phyloP scores from a whole-genome alignment of 2,113 vertebrate genomes.

The Clarias gariepinus region DNA sequence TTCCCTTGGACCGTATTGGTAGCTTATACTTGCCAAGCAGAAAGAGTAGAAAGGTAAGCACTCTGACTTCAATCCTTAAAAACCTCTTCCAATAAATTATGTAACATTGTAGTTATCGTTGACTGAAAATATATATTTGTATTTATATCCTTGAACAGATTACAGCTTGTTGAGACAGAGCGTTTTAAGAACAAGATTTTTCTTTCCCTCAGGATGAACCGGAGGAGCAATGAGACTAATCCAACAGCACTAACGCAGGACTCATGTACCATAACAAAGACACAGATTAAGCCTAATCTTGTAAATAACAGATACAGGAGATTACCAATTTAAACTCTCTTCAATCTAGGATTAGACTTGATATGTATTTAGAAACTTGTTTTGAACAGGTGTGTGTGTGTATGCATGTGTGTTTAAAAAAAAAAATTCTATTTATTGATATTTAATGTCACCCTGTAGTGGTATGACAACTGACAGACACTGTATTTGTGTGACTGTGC shows the following conservation, averaged over 20 bases:
- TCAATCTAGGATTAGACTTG: slow-evolving; percentile 22
- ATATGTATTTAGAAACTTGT: slow-evolving; percentile 1
- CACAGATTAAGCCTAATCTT: slow-evolving; percentile 3
- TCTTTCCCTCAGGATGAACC: slow-evolving; percentile 63
- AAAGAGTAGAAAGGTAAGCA: slow-evolving; percentile 63
- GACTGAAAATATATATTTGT: neutral
- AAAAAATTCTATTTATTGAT: slow-evolving; percentile 58
- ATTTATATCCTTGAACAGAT: neutral
- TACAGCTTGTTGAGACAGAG: too few relatives aligned
- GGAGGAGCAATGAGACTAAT: slow-evolving; percentile 44
- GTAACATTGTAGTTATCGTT: neutral
- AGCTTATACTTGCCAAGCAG: slow-evolving; percentile 56
- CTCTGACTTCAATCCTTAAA: neutral
- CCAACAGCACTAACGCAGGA: neutral
- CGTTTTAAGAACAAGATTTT: neutral
- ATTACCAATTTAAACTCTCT: neutral
- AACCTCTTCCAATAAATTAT: neutral
- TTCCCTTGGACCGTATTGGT: slow-evolving; percentile 72
- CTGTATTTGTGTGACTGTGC: slow-evolving; percentile 52
- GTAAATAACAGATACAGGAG: neutral
- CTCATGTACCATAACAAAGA: neutral
- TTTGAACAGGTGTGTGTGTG: neutral
- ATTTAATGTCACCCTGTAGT: slow-evolving; percentile 64
- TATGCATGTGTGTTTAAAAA: neutral
- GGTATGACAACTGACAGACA: slow-evolving; percentile 60